These are phyloP conservation scores for Adelosebastes latens DNA, from an alignment of 2,797 vertebrate species.

Conservation along the genomic window DNA sequence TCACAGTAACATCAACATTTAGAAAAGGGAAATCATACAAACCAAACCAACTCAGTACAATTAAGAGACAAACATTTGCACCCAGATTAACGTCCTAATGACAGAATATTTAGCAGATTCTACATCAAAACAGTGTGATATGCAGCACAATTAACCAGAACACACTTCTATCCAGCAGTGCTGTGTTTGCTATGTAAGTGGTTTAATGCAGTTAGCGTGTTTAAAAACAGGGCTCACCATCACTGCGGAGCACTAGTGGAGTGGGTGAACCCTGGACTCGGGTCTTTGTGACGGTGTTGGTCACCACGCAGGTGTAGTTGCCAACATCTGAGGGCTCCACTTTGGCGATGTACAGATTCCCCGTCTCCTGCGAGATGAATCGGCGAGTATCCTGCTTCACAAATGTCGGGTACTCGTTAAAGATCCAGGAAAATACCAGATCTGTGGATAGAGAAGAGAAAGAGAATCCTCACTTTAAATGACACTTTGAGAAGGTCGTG, in stretches of 20 bases:
- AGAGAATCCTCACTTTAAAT: neutral
- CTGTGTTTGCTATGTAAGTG: neutral
- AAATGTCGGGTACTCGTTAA: slow-evolving; percentile 95
- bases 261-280: slow-evolving; percentile 92
- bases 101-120: neutral
- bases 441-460: slow-evolving; percentile 80
- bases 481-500: neutral
- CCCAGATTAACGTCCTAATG: neutral
- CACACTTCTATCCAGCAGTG: neutral
- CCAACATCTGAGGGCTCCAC: slow-evolving; percentile 95
- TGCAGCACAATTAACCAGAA: neutral
- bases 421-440: slow-evolving; percentile 95
- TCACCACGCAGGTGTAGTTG: slow-evolving; percentile 98
- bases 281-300: slow-evolving; percentile 91
- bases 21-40: neutral
- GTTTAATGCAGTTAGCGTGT: neutral
- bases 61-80: neutral
- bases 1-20: neutral
- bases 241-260: slow-evolving; percentile 92
- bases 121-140: neutral
- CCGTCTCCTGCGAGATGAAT: slow-evolving; percentile 96
- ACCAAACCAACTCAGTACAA: neutral
- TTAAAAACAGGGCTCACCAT: slow-evolving; percentile 84
- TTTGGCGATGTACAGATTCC: slow-evolving; percentile 97
- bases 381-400: slow-evolving; percentile 94